Percentiles rank a stretch among this genome's conserved stretches.
Conservation (phyloP, 2,113 vertebrate species). For the Labeo rohita region DNA sequence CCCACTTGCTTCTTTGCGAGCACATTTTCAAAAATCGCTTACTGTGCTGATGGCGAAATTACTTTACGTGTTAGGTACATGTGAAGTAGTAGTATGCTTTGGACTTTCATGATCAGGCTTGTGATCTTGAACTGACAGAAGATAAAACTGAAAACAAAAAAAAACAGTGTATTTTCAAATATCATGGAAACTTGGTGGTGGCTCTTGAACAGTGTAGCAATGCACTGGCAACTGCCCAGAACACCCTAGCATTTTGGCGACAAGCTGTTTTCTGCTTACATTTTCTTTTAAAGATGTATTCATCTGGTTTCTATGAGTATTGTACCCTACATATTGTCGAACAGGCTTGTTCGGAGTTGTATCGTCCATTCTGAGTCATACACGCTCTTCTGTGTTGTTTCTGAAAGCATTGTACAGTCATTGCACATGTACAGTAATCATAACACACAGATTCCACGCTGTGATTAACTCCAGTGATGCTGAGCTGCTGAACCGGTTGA, state of each 20-base stretch:
- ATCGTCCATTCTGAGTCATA: not conserved
- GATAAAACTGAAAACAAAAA: not conserved
- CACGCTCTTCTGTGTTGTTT: not conserved
- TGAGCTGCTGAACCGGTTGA: not conserved
- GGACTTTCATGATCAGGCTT: not conserved
- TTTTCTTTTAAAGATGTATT: not conserved
- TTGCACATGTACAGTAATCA: constrained; percentile 4
- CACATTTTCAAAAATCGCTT: not conserved
- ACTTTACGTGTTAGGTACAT: not conserved
- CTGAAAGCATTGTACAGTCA: constrained; percentile 17
- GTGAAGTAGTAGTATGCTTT: not conserved
- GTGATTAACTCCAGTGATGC: constrained; percentile 11
- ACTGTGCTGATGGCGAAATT: not conserved
- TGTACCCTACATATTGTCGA: not conserved
- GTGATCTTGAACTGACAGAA: not conserved
- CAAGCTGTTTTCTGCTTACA: not conserved
- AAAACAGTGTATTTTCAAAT: not conserved
- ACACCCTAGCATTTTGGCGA: not conserved
- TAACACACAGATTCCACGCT: constrained; percentile 11
- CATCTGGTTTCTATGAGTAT: not conserved
- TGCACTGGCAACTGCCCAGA: not conserved
- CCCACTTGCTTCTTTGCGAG: no score
- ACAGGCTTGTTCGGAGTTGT: not conserved
- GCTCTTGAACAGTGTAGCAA: not conserved
- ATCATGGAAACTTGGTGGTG: not conserved